A percentile compares a stretch with the other conserved stretches of the same genome.
phyloP scores from a whole-genome alignment of 2,113 vertebrate genomes.

The Tinamus guttatus region DNA sequence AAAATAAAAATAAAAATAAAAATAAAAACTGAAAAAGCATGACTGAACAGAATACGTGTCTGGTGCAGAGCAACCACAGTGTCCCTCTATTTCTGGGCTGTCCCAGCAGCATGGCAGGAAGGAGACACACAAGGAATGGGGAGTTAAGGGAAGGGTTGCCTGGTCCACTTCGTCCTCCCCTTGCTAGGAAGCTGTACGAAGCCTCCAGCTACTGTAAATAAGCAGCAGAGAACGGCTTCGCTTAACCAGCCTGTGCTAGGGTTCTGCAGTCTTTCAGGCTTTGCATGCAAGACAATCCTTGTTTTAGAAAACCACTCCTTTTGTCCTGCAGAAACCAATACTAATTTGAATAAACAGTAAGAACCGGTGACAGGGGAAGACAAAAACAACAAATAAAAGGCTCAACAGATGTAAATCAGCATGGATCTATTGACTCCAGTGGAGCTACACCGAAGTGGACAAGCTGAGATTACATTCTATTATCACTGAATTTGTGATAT shows the following conservation, averaged over 20 bases:
- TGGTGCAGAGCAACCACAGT: neutral
- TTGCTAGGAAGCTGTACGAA: neutral
- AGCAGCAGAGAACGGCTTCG: neutral
- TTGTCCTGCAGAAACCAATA: neutral
- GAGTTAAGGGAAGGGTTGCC: neutral
- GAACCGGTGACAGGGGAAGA: fast-evolving
- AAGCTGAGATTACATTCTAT: neutral
- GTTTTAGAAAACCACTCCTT: neutral
- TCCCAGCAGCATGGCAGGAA: neutral
- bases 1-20: too few relatives aligned
- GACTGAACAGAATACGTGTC: neutral
- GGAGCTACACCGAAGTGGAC: neutral
- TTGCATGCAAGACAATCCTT: neutral
- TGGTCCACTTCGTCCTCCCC: neutral
- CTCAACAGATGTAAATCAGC: neutral
- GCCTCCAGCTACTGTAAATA: neutral
- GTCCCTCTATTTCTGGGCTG: neutral
- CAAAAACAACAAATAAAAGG: neutral
- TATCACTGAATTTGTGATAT: neutral
- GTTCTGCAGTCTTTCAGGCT: neutral
- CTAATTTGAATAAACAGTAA: neutral
- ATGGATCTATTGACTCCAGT: neutral
- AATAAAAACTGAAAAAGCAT: neutral
- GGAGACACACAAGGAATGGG: neutral
- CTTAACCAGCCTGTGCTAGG: neutral